These are phyloP conservation scores for Pteronura brasiliensis DNA, from an alignment of 2,113 vertebrate genomes.

Conservation along the genomic window DNA sequence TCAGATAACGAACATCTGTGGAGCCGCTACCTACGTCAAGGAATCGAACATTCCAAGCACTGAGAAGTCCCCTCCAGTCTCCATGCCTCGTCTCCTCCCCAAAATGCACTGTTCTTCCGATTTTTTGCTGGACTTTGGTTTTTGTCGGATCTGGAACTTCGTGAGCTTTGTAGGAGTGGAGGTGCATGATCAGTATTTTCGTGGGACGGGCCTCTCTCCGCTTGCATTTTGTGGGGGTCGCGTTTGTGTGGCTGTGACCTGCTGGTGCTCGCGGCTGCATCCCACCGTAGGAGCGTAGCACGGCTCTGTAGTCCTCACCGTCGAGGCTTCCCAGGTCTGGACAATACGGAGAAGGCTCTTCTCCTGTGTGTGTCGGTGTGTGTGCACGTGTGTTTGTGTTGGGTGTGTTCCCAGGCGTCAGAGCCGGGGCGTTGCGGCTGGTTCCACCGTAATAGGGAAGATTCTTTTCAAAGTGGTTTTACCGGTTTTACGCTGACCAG, in stretches of 20 bases:
- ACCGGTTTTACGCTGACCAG: background rate
- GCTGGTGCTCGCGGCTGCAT: background rate
- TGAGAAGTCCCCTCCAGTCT: background rate
- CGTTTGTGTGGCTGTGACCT: background rate
- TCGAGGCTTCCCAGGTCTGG: background rate
- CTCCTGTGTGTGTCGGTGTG: background rate
- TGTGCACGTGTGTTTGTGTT: background rate
- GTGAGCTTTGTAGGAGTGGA: background rate
- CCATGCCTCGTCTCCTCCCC: background rate
- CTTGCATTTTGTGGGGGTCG: background rate
- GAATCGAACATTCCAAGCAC: background rate
- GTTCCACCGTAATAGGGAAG: background rate
- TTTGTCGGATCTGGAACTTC: background rate
- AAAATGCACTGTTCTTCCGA: background rate
- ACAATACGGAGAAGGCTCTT: background rate
- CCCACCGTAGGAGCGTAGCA: background rate
- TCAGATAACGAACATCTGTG: background rate
- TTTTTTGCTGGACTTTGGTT: background rate
- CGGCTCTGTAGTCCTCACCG: background rate
- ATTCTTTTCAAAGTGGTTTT: background rate
- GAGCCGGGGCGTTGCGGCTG: background rate
- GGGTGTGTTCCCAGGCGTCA: background rate
- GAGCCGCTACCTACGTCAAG: background rate
- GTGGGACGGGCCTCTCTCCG: background rate
- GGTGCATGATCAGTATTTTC: background rate